These are phyloP conservation scores for Apostichopus californicus DNA, from an alignment of 35 echinoderm and acorn worm species.

Conservation along the genomic window DNA sequence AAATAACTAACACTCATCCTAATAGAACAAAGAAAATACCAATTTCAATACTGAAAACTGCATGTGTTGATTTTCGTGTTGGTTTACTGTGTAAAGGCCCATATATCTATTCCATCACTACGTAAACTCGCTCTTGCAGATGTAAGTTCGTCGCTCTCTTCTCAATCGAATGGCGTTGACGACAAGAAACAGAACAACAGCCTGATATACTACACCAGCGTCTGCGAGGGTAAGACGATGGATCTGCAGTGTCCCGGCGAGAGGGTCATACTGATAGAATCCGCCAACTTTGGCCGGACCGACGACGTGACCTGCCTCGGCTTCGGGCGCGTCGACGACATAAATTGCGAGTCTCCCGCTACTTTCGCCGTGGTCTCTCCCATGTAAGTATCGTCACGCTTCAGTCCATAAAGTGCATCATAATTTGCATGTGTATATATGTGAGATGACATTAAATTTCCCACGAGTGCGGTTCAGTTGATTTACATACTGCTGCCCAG, in stretches of 20 bases:
- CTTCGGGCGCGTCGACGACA: conserved; percentile 31
- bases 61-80: too few relatives aligned
- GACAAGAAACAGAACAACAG: not conserved
- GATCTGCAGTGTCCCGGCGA: conserved; percentile 67
- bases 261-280: conserved; percentile 40
- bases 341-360: conserved; percentile 18
- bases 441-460: too few relatives aligned
- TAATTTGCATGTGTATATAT: too few relatives aligned
- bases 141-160: not conserved
- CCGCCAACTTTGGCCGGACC: conserved; percentile 80
- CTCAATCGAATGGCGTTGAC: not conserved
- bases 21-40: too few relatives aligned
- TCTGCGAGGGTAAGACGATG: conserved; percentile 81
- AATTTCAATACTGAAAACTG: too few relatives aligned
- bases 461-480: too few relatives aligned
- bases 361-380: conserved; percentile 68
- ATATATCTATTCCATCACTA: too few relatives aligned
- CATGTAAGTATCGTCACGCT: conserved; percentile 58
- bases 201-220: conserved; percentile 70
- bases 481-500: too few relatives aligned
- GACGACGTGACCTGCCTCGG: conserved; percentile 67
- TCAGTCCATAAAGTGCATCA: too few relatives aligned
- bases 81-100: too few relatives aligned
- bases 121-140: not conserved
- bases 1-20: too few relatives aligned